These are phyloP conservation scores for Nannospalax galili DNA, from an alignment of 2,113 vertebrate genomes.

Conservation along the genomic window DNA sequence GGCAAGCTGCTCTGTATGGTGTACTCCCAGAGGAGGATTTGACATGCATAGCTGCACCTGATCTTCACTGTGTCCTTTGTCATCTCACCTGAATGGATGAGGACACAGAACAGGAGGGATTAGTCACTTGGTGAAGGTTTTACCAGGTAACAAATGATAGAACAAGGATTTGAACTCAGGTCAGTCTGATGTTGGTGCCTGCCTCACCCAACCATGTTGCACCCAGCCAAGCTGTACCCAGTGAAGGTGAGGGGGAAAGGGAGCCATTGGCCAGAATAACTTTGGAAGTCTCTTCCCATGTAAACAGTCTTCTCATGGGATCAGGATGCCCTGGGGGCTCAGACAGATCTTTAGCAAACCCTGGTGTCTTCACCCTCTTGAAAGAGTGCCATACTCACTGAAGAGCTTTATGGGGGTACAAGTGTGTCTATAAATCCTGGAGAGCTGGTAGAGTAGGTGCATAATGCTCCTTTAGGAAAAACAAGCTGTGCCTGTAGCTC, in stretches of 20 bases:
- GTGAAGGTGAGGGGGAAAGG: background rate
- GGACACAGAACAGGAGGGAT: background rate
- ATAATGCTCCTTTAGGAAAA: background rate
- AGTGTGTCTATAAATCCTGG: conserved; percentile 10
- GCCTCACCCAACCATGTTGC: background rate
- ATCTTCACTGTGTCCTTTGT: background rate
- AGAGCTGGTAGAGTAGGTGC: background rate
- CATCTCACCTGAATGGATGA: background rate
- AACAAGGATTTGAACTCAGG: background rate
- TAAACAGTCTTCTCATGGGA: background rate
- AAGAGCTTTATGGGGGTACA: conserved; percentile 15
- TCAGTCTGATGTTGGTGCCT: background rate
- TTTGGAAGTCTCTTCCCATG: background rate
- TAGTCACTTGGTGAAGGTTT: background rate
- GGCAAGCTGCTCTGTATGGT: background rate
- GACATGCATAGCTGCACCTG: background rate
- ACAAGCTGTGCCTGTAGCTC: background rate
- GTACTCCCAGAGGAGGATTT: background rate
- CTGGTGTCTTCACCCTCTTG: conserved; percentile 4
- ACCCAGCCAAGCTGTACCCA: no score
- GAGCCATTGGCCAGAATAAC: no score
- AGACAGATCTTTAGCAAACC: conserved; percentile 6
- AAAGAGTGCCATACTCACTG: background rate
- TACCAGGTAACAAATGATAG: background rate
- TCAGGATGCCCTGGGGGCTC: background rate